phyloP scores from a whole-genome alignment of 2,113 vertebrate species.

The Menura novaehollandiae region DNA sequence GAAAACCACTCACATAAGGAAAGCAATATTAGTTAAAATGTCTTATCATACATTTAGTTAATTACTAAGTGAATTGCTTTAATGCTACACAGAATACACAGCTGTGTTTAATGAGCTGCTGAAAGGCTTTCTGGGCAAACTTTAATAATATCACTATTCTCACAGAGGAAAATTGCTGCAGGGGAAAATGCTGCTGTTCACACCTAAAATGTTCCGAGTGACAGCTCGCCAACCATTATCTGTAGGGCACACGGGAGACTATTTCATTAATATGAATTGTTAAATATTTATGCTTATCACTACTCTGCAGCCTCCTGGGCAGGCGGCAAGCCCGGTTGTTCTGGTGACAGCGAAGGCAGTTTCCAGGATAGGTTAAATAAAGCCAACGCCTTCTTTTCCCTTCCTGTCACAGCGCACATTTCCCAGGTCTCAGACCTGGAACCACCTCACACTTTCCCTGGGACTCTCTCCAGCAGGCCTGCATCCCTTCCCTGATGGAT shows the following conservation, averaged over 20 bases:
- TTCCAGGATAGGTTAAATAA: neutral
- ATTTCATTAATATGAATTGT: neutral
- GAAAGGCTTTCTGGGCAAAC: slow-evolving; percentile 36
- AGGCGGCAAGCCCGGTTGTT: neutral
- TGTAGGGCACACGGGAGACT: neutral
- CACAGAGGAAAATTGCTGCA: neutral
- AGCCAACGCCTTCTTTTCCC: neutral
- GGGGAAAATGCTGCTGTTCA: neutral
- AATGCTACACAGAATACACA: slow-evolving; percentile 2
- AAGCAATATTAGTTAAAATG: neutral
- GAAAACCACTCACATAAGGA: neutral
- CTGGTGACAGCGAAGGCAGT: neutral
- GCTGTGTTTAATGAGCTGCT: slow-evolving; percentile 48
- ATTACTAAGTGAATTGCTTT: slow-evolving; percentile 44
- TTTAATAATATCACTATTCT: neutral
- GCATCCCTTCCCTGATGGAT: neutral
- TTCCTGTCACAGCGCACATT: neutral
- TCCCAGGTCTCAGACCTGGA: neutral
- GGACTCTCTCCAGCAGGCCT: neutral
- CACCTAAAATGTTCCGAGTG: slow-evolving; percentile 18
- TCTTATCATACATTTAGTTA: slow-evolving; percentile 26
- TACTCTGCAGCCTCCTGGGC: neutral
- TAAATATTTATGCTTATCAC: slow-evolving; percentile 26
- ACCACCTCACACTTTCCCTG: neutral
- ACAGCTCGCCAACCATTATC: neutral